A percentile compares a stretch with the other conserved stretches of the same genome.
These are phyloP conservation scores for Olivierus martensii DNA, from an alignment of 1,140 invertebrate genomes.

Conservation along the genomic window DNA sequence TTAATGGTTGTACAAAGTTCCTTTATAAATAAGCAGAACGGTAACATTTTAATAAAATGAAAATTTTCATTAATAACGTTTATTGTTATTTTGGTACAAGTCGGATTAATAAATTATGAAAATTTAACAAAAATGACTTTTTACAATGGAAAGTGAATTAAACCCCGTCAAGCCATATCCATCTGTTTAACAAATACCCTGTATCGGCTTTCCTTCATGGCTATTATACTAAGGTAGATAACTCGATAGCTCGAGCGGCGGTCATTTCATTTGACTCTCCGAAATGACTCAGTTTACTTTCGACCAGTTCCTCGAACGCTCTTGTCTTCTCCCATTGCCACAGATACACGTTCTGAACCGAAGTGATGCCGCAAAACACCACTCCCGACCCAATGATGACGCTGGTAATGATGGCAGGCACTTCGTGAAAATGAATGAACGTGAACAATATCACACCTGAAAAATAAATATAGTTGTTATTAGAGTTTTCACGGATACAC, in stretches of 20 bases:
- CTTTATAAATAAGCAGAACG: too few relatives aligned
- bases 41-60: too few relatives aligned
- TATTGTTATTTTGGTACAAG: too few relatives aligned
- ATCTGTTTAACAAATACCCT: too few relatives aligned
- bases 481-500: too few relatives aligned
- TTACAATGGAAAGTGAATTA: too few relatives aligned
- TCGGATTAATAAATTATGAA: too few relatives aligned
- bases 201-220: not conserved
- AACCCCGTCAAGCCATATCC: too few relatives aligned
- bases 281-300: constrained; percentile 16
- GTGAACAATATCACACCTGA: constrained; percentile 81
- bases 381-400: constrained; percentile 76
- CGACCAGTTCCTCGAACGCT: constrained; percentile 22
- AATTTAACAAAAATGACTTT: too few relatives aligned
- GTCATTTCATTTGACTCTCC: constrained; percentile 10
- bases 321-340: constrained; percentile 59
- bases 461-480: too few relatives aligned
- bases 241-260: constrained; percentile 12
- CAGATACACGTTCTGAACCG: constrained; percentile 86
- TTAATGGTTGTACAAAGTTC: too few relatives aligned
- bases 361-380: constrained; percentile 77
- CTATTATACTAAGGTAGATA: constrained; percentile 20
- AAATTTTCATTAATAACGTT: too few relatives aligned
- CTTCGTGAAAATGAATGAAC: constrained; percentile 80
- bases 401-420: constrained; percentile 75